A percentile compares a stretch with the other conserved stretches of the same genome.
Conservation (phyloP, 2,888 invertebrate genomes). For the Cremastinae sp. region DNA sequence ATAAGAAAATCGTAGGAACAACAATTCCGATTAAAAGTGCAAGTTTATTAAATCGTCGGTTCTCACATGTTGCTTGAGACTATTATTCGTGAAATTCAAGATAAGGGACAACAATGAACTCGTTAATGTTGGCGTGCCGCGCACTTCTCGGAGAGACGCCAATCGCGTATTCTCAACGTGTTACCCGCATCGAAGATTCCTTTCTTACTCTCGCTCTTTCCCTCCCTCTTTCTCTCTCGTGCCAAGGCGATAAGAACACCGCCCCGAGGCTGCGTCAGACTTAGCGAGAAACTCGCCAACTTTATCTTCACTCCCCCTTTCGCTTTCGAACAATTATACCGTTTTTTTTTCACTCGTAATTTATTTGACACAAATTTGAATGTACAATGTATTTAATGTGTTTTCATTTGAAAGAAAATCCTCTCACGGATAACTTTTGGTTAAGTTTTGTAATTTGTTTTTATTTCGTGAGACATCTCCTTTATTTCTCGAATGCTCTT, state of each 20-base stretch:
- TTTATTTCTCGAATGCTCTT: too few relatives aligned
- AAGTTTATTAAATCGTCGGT: neutral
- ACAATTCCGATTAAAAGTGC: too few relatives aligned
- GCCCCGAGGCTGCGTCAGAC: neutral
- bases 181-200: constrained; percentile 7
- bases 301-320: neutral
- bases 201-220: neutral
- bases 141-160: constrained; percentile 45
- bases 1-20: too few relatives aligned
- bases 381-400: too few relatives aligned
- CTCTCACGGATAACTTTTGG: too few relatives aligned
- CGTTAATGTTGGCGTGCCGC: constrained; percentile 50
- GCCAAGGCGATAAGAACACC: constrained; percentile 27
- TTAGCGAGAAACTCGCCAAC: constrained; percentile 5
- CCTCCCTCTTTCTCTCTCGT: too few relatives aligned
- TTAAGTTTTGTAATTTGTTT: too few relatives aligned
- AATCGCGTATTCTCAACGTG: neutral
- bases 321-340: neutral
- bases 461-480: too few relatives aligned
- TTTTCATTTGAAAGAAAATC: too few relatives aligned
- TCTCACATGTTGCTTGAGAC: constrained; percentile 20
- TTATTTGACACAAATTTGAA: too few relatives aligned
- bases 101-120: constrained; percentile 61
- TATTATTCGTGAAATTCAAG: constrained; percentile 54
- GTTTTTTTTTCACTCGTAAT: neutral